phyloP scores from a whole-genome alignment of 1,140 invertebrate genomes.

The Pseudomyrmex gracilis region DNA sequence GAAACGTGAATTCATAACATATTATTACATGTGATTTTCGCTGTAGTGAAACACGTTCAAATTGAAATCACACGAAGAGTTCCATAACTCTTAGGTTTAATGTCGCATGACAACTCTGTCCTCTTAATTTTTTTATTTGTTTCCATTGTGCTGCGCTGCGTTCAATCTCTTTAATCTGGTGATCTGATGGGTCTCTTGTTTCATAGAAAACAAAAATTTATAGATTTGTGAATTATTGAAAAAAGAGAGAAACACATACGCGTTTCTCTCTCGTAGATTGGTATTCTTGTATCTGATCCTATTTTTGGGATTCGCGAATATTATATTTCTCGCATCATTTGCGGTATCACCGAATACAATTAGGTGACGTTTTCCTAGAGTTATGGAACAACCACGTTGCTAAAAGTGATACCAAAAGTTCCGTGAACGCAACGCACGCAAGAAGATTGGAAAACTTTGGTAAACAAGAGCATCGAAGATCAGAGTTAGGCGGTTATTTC shows the following conservation, averaged over 20 bases:
- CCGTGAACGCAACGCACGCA: constrained; percentile 79
- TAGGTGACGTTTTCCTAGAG: constrained; percentile 58
- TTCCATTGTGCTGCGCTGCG: not conserved
- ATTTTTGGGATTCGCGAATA: not conserved
- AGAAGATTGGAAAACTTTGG: constrained; percentile 82
- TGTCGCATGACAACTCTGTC: not conserved
- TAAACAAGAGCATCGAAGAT: constrained; percentile 81
- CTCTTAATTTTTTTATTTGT: constrained; percentile 2
- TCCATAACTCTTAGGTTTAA: constrained; percentile 65
- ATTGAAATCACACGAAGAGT: constrained; percentile 62
- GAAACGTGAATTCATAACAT: constrained; percentile 48
- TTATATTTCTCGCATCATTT: not conserved
- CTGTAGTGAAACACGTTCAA: constrained; percentile 50
- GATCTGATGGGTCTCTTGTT: not conserved
- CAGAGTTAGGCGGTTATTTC: constrained; percentile 79
- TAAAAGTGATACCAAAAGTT: constrained; percentile 74
- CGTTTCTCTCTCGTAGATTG: constrained; percentile 14
- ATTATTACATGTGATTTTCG: constrained; percentile 56
- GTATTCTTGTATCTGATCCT: not conserved
- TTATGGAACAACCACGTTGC: constrained; percentile 72
- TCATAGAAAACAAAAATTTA: not conserved
- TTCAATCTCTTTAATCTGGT: not conserved
- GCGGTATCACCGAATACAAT: not conserved
- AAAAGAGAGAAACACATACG: not conserved
- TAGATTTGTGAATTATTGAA: not conserved